phyloP scores from a whole-genome alignment of 1,140 invertebrate species.

The Rhyacophila brunnea region DNA sequence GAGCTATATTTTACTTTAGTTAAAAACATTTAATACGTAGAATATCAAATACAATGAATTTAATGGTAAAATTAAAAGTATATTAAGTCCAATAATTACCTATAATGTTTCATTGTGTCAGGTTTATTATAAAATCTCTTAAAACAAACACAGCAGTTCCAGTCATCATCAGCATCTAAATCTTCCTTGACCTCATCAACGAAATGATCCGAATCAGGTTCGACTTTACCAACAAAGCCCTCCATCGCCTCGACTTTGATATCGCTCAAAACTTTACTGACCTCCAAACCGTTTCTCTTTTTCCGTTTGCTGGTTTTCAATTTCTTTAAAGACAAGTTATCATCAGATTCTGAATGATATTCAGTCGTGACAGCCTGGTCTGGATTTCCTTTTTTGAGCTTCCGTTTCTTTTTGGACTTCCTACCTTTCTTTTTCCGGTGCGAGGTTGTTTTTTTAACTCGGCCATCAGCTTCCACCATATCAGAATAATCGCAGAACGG shows the following conservation, averaged over 20 bases:
- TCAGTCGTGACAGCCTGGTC: constrained; percentile 1
- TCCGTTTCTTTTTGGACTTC: constrained; percentile 40
- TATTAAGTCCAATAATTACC: too few relatives aligned
- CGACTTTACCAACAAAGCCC: too few relatives aligned
- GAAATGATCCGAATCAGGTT: too few relatives aligned
- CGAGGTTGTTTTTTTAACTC: too few relatives aligned
- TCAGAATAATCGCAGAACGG: too few relatives aligned
- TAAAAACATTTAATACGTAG: too few relatives aligned
- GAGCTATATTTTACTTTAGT: too few relatives aligned
- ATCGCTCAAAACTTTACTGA: neutral
- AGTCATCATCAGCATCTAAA: constrained; percentile 9
- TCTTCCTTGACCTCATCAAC: constrained; percentile 1
- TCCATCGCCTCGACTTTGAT: neutral
- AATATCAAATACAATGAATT: too few relatives aligned
- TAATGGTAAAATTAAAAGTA: too few relatives aligned
- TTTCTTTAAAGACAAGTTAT: constrained; percentile 17
- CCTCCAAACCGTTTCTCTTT: neutral
- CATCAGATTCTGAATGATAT: constrained; percentile 15
- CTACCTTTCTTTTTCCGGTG: constrained; percentile 25
- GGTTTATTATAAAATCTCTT: constrained; percentile 36
- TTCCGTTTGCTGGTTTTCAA: constrained; percentile 5
- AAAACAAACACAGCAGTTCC: constrained; percentile 48
- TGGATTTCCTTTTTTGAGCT: constrained; percentile 20
- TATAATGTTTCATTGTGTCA: constrained; percentile 48
- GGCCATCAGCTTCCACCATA: too few relatives aligned